Evolutionary conservation across 2,113 vertebrate species (phyloP).

Genomic region (Cyprinus carpio): DNA sequence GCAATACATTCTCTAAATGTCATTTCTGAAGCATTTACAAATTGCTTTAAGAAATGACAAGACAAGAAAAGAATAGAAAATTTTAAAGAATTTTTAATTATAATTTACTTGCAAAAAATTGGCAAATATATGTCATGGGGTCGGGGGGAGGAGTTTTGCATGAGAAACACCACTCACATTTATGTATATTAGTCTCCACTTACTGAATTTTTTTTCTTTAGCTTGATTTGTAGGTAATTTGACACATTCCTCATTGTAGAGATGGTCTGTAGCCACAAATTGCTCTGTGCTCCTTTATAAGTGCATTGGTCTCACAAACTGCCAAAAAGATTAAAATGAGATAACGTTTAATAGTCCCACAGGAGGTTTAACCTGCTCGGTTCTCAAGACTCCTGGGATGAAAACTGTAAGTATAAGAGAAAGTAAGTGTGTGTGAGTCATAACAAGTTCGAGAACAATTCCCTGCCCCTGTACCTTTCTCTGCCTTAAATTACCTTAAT

Average conservation of each 20-base stretch:
- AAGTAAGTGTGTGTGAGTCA: neutral
- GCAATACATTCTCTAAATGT: neutral
- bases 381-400: neutral
- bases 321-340: conserved; percentile 11
- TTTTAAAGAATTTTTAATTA: too few species aligned
- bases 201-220: neutral
- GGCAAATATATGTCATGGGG: too few species aligned
- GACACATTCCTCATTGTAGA: neutral
- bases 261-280: conserved; percentile 8
- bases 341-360: conserved; percentile 25
- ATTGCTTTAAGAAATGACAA: too few species aligned
- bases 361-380: neutral
- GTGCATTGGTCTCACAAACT: conserved; percentile 4
- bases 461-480: neutral
- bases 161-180: neutral
- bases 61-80: too few species aligned
- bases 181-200: too few species aligned
- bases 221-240: neutral
- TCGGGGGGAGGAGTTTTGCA: too few species aligned
- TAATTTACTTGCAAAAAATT: too few species aligned
- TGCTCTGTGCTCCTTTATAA: neutral
- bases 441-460: conserved; percentile 7
- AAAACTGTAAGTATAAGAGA: conserved; percentile 14
- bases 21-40: neutral
- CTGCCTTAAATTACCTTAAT: neutral